These are phyloP conservation scores for Urosaurus nigricauda DNA, from an alignment of 2,797 vertebrate species.

Conservation along the genomic window DNA sequence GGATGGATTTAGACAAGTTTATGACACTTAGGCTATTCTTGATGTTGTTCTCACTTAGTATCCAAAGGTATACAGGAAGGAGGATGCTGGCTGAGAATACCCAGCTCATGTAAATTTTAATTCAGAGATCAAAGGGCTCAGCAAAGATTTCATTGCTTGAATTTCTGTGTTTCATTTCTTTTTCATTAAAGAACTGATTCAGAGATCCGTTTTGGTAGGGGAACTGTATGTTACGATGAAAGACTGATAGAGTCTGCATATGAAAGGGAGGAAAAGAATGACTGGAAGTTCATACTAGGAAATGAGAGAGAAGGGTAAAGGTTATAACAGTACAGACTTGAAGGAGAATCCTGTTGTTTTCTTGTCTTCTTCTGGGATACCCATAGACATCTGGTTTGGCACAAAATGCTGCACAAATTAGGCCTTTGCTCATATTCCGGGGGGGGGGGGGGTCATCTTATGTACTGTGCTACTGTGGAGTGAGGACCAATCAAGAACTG, in stretches of 20 bases:
- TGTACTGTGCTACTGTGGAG: not conserved
- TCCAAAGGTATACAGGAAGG: not conserved
- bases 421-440: not conserved
- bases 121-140: conserved; percentile 23
- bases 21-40: not conserved
- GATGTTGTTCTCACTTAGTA: conserved; percentile 13
- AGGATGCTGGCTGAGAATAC: conserved; percentile 2
- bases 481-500: not conserved
- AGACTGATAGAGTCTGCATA: not conserved
- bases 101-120: conserved; percentile 18
- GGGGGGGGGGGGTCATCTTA: not conserved
- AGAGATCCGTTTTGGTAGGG: not conserved
- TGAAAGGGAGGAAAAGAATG: not conserved
- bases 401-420: not conserved
- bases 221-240: not conserved
- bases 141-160: conserved; percentile 10
- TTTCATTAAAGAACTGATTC: conserved; percentile 22
- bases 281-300: not conserved
- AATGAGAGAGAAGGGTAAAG: not conserved
- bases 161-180: not conserved
- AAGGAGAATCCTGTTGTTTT: not conserved
- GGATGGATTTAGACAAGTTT: not conserved
- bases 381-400: too few species aligned
- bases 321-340: not conserved
- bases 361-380: not conserved